Evolutionary conservation across 2,797 vertebrate genomes (phyloP).

Genomic region (Yasuhikotakia modesta): DNA sequence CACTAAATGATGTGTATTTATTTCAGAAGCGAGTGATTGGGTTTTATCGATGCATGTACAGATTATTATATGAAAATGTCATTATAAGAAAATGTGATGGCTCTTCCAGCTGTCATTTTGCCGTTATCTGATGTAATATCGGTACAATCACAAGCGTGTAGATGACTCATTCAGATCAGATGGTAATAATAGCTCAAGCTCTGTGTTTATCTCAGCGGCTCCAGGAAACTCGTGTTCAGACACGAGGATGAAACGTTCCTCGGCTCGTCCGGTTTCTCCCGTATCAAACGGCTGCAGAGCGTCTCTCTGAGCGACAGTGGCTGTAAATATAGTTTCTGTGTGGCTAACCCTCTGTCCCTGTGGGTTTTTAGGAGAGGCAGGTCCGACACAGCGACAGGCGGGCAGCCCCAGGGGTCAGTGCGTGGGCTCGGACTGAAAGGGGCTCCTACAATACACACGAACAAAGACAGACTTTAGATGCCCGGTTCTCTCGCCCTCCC

Average conservation of each 20-base stretch:
- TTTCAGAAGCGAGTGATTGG: slow-evolving; percentile 34
- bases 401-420: slow-evolving; percentile 64
- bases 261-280: neutral
- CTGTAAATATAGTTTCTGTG: slow-evolving; percentile 59
- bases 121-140: neutral
- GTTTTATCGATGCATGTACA: slow-evolving; percentile 29
- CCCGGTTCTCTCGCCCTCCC: slow-evolving; percentile 31
- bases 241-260: neutral
- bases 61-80: too few species aligned
- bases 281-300: slow-evolving; percentile 2
- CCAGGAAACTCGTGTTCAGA: too few species aligned
- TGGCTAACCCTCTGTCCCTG: slow-evolving; percentile 66
- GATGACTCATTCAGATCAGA: slow-evolving; percentile 1
- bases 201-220: neutral
- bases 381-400: slow-evolving; percentile 66
- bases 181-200: slow-evolving; percentile 5
- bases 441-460: slow-evolving; percentile 40
- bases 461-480: slow-evolving; percentile 33
- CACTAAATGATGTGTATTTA: slow-evolving; percentile 66
- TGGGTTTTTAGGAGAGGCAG: slow-evolving; percentile 65
- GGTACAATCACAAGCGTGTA: neutral
- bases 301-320: neutral
- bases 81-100: neutral
- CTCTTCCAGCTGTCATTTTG: neutral
- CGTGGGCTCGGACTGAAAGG: slow-evolving; percentile 28